phyloP scores from a whole-genome alignment of 2,797 vertebrate genomes.

The Dendrocincla tyrannina region DNA sequence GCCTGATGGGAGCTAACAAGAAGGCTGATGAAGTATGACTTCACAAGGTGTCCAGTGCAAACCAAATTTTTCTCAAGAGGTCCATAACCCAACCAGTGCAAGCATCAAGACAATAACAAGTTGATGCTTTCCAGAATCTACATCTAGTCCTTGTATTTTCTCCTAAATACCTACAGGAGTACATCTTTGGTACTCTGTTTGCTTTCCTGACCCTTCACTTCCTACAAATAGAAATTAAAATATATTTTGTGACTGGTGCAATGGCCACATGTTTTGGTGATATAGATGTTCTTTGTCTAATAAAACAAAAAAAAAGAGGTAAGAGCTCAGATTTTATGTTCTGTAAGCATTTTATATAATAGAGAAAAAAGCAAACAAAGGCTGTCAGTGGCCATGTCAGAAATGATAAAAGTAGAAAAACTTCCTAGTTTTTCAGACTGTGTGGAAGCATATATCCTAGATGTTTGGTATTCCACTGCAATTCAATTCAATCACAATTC shows the following conservation, averaged over 20 bases:
- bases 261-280: background rate
- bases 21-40: constrained; percentile 43
- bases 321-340: background rate
- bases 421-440: background rate
- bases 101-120: background rate
- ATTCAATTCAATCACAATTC: background rate
- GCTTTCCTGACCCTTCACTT: background rate
- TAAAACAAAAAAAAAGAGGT: background rate
- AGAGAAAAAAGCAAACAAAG: background rate
- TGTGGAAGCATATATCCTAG: background rate
- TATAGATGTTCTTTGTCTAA: background rate
- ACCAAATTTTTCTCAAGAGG: constrained; percentile 20
- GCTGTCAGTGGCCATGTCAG: background rate
- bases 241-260: background rate
- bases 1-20: constrained; percentile 55
- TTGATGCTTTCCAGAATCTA: background rate
- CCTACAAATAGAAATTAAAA: background rate
- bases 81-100: background rate
- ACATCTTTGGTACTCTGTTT: background rate
- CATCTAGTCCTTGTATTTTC: background rate
- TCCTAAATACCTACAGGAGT: background rate
- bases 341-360: background rate
- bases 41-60: constrained; percentile 12
- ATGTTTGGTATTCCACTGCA: background rate
- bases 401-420: background rate